Conservation (phyloP, 2,888 invertebrate species). For the Epinotia bilunana region DNA sequence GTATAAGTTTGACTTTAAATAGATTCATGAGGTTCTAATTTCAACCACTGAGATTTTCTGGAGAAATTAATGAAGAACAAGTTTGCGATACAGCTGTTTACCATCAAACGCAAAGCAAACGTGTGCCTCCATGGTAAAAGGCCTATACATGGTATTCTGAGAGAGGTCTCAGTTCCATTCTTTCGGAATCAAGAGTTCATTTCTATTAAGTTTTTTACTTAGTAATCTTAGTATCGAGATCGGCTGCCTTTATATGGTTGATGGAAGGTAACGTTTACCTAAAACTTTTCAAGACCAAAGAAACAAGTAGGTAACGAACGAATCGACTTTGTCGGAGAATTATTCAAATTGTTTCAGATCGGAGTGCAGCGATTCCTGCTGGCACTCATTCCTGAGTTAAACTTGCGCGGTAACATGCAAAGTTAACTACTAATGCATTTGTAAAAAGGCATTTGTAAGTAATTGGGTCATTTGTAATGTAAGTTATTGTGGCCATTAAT, state of each 20-base stretch:
- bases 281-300: background rate
- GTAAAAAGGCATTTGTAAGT: background rate
- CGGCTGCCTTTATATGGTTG: background rate
- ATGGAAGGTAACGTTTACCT: background rate
- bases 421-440: slow-evolving; percentile 30
- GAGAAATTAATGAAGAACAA: too few species aligned
- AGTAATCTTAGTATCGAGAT: background rate
- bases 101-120: background rate
- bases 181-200: background rate
- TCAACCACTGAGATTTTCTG: too few species aligned
- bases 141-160: background rate
- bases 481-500: too few species aligned
- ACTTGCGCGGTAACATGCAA: slow-evolving; percentile 38
- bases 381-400: slow-evolving; percentile 31
- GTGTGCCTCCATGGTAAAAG: background rate
- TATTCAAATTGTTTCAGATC: slow-evolving; percentile 42
- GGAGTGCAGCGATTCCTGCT: slow-evolving; percentile 38
- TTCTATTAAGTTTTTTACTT: too few species aligned
- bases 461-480: too few species aligned
- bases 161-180: background rate
- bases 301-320: background rate
- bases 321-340: slow-evolving; percentile 21
- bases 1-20: too few species aligned
- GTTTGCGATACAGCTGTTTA: background rate
- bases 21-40: too few species aligned